Percentiles rank a stretch among this genome's conserved stretches.
Conservation (phyloP, 2,888 invertebrate genomes). For the Calameuta filiformis region DNA sequence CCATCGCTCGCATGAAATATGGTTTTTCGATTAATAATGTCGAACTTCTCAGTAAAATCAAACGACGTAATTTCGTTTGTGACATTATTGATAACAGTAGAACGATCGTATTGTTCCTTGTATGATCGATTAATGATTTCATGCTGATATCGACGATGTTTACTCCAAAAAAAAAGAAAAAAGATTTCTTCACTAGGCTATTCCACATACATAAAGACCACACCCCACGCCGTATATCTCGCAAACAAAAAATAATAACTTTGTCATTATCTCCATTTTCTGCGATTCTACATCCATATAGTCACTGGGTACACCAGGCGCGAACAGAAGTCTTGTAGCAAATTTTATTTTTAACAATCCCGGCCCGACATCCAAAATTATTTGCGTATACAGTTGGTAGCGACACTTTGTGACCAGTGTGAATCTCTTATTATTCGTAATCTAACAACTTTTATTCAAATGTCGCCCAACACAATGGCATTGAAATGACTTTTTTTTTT, state of each 20-base stretch:
- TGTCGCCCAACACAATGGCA: background rate
- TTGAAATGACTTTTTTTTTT: background rate
- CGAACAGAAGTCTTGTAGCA: background rate
- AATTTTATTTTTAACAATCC: background rate
- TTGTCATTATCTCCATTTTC: background rate
- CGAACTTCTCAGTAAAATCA: background rate
- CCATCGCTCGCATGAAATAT: background rate
- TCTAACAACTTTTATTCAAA: background rate
- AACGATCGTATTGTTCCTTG: background rate
- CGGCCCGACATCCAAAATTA: background rate
- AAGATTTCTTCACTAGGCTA: background rate
- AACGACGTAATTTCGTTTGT: background rate
- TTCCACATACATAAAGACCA: background rate
- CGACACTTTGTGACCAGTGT: background rate
- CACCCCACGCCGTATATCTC: background rate
- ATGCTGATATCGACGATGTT: background rate
- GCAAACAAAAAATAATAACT: background rate
- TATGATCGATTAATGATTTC: background rate
- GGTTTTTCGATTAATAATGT: background rate
- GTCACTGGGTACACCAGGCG: background rate
- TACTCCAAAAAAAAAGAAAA: background rate
- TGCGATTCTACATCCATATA: background rate
- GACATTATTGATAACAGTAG: background rate
- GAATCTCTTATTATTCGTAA: background rate
- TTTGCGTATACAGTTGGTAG: background rate